Evolutionary conservation across 2,797 vertebrate genomes (phyloP), one percentile per base, ranked within the genome.

Genomic region (Melopsittacus undulatus): DNA sequence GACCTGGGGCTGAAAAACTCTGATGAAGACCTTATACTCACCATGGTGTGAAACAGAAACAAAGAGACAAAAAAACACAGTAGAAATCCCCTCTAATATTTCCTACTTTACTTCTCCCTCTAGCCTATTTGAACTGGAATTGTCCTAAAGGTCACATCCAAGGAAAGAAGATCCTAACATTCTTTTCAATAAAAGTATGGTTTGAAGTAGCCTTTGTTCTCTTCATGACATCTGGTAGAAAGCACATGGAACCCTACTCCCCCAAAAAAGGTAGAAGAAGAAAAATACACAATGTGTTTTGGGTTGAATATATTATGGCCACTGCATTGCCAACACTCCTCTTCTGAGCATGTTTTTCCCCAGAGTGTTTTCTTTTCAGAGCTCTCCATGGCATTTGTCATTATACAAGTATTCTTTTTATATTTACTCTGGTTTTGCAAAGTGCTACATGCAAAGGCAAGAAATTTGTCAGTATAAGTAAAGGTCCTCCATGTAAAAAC

Each of bases 291-390:
- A 76, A 11, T 67, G 59, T 42, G 54, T 69, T 96, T 70, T 64
- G 9, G 29, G 87, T 86, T 82, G 11, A 66, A 75, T 61, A 32
- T n/a, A 51, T 68, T 70, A 69, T 69, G 49, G 61, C 62, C 84
- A 69, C 61, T 75, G 67, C 72, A 78, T 24, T 78, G 43, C 43
- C 45, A 67, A 80, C 79, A 84, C 70, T 88, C 66, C 92, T 95
- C 80, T 88, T 94, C 57, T 62, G 87, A 94, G 83, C 68, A 72
- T 23, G 48, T 88, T 96, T 95, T 97, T 75, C 89, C 75, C 87
- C 82, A 54, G 24, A 92, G 68, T 85, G 36, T 32, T 90, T 93
- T 90, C 30, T 79, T 94, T 89, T 91, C 48, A 57, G 46, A 94
- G 51, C 2, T 29, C 62, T 68, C 81, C 30, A 6, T 82, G 68